Base-by-base conservation (phyloP, 23 tunicate genomes). In the Halocynthia aurantium region DNA sequence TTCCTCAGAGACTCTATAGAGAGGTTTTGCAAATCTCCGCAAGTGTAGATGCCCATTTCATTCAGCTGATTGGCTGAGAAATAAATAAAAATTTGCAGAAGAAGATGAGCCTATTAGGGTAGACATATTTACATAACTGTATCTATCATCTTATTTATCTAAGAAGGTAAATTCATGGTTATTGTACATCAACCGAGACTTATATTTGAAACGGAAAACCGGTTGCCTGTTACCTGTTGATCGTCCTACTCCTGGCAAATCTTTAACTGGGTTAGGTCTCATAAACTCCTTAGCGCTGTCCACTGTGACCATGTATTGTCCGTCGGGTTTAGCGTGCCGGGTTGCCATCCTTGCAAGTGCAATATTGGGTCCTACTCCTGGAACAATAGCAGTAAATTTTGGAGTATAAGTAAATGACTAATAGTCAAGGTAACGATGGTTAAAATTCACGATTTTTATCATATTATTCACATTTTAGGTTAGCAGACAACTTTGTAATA, bases 361-460 rank as follows among this genome's bases (percentile, higher is more conserved):
- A 44, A 92, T 92, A 74, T 86, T 92, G 7, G 98, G 98, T 21
- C 88, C 98, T 61, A 92, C 84, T 12, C 98, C 98, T 92, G 61
- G 40, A 83, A 55, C 2, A 2, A 78, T 50, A n/a, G n/a, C n/a
- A n/a, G n/a, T n/a, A 15, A 58, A 58, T 58, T 13, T 58, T 58
- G 17, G n/a, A n/a, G 17, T 31, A 31, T 31, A 31, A 4, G 44
- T 31, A 31, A 31, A n/a, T n/a, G n/a, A n/a, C n/a, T n/a, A n/a
- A 58, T 15, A 58, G 64, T 13, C 15, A n/a, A 58, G 17, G 64
- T 15, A 68, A 20, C 2, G 72, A 68, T 17, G 19, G 40, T 17
- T 0, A 68, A 12, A 21, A 51, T 52, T 73, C 18, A n/a, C n/a
- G n/a, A n/a, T n/a, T n/a, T n/a, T n/a, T 2, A 13, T 50, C n/a